A percentile compares a stretch with the other conserved stretches of the same genome.
Conservation (phyloP, 2,888 invertebrate genomes). For the Sphaerophoria rueppellii region DNA sequence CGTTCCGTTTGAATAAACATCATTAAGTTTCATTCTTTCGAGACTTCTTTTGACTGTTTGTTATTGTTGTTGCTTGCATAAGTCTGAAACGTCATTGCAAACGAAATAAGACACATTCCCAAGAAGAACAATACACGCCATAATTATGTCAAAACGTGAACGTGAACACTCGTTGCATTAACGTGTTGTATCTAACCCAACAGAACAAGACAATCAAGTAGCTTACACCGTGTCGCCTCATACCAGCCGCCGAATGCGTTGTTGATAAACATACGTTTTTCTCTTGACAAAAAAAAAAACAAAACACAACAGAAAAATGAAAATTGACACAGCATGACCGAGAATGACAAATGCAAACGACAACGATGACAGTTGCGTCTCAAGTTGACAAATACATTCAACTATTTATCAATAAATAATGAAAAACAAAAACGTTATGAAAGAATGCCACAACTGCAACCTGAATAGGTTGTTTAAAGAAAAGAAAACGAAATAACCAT, state of each 20-base stretch:
- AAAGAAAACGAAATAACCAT: conserved; percentile 19
- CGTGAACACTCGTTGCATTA: conserved; percentile 41
- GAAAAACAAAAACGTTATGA: neutral
- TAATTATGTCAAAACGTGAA: conserved; percentile 58
- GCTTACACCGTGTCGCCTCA: neutral
- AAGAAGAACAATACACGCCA: conserved; percentile 7
- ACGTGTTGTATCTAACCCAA: conserved; percentile 44
- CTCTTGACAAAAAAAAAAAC: conserved; percentile 13
- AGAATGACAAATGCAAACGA: conserved; percentile 28
- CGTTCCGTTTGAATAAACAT: conserved; percentile 35
- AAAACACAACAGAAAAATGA: conserved; percentile 18
- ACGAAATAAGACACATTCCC: conserved; percentile 10
- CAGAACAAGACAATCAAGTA: neutral
- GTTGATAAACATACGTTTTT: conserved; percentile 45
- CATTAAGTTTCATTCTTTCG: conserved; percentile 8
- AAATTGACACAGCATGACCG: conserved; percentile 68
- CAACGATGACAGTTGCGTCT: conserved; percentile 14
- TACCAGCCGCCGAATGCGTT: conserved; percentile 6
- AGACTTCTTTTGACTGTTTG: neutral
- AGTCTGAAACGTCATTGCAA: conserved; percentile 17
- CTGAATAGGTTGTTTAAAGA: neutral
- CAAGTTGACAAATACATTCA: conserved; percentile 25
- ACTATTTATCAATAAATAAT: conserved; percentile 1
- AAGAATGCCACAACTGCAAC: conserved; percentile 7
- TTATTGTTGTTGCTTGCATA: neutral